Evolutionary conservation across 2,113 vertebrate genomes (phyloP), one percentile per base, ranked within the genome.

Genomic region (Gavialis gangeticus): DNA sequence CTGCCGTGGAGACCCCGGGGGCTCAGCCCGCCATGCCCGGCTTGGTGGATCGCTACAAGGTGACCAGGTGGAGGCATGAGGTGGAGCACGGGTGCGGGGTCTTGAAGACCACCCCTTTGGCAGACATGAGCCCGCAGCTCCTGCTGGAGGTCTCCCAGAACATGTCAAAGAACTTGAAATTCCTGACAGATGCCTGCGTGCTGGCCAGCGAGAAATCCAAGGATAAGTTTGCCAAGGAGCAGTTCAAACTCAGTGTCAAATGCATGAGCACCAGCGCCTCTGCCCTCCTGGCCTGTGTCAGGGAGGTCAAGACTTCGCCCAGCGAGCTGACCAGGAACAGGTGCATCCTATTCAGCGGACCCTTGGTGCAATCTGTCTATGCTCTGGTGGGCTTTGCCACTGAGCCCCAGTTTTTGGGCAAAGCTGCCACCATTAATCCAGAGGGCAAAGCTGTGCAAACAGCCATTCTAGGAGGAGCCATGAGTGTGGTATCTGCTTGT

Each of bases 401-500:
- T 9, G 99, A 99, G 98, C 99, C 99, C 22, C 99, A 99, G 97
- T 99, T 99, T 97, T 98, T 99, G 97, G 99, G 99, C 90, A 98
- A 98, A 95, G 98, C 99, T 14, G 99, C 99, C 7, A 96, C 97
- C 77, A 97, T 99, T 94, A 99, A 98, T 84, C 90, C 98, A 4
- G 99, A 99, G 97, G 99, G 99, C 91, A 99, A 99, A 97, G 99
- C 99, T 66, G 99, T 99, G 94, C 99, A 99, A 98, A 99, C 99
- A 55, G 99, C 99, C 67, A 99, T 99, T 93, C 97, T 99, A 78
- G 99, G 99, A 21, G 99, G 99, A 18, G 99, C 99, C 93, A 99
- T 99, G 99, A 99, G 99, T 28, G 99, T 99, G 92, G 99, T 99
- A 82, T 99, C 99, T 1, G 99, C 99, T 96, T 99, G 99, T 57